A percentile compares a stretch with the other conserved stretches of the same genome.
Conservation (phyloP, 2,113 vertebrate genomes). For the Phoenicopterus ruber region DNA sequence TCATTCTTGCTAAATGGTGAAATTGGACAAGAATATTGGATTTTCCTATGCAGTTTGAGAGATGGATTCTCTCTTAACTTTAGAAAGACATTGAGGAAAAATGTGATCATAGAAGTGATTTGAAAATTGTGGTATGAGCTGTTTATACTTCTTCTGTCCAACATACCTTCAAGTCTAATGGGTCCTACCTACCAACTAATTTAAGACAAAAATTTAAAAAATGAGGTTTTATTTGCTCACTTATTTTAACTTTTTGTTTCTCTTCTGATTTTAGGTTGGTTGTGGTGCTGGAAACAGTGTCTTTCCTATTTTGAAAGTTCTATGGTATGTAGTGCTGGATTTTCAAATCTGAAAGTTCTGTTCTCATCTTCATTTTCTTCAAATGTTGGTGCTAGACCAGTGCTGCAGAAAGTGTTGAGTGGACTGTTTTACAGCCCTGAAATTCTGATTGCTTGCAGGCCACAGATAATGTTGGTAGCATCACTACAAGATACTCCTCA, state of each 20-base stretch:
- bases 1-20: not conserved
- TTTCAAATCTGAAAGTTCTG: not conserved
- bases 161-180: not conserved
- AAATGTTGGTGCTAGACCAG: not conserved
- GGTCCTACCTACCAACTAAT: not conserved
- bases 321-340: constrained; percentile 71
- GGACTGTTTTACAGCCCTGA: not conserved
- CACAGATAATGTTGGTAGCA: not conserved
- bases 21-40: not conserved
- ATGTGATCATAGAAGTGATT: not conserved
- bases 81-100: not conserved
- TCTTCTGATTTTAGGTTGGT: constrained; percentile 80
- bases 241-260: constrained; percentile 18
- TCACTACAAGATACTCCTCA: not conserved
- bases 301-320: constrained; percentile 84
- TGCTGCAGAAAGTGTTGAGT: not conserved
- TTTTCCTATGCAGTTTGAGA: not conserved
- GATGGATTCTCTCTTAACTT: not conserved
- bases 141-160: not conserved
- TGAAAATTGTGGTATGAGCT: not conserved
- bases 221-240: not conserved
- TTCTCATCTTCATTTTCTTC: not conserved
- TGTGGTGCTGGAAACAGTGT: constrained; percentile 93
- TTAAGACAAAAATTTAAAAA: not conserved
- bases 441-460: not conserved